Conservation (phyloP, 2,113 vertebrate species). For the Grammomys dolichurus region DNA sequence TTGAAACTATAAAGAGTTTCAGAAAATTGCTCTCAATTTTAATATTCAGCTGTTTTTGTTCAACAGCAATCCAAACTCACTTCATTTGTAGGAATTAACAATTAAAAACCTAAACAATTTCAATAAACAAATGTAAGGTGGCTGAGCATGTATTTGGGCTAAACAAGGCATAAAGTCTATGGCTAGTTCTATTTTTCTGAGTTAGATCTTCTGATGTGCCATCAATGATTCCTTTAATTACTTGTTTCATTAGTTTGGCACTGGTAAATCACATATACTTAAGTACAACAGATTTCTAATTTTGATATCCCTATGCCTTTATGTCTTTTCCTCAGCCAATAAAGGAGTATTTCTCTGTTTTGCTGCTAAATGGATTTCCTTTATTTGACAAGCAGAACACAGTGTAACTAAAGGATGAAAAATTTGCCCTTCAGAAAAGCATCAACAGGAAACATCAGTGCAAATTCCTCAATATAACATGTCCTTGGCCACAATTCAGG, state of each 20-base stretch:
- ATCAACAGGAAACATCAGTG: constrained; percentile 86
- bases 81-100: constrained; percentile 51
- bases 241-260: constrained; percentile 25
- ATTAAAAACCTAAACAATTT: constrained; percentile 61
- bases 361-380: constrained; percentile 76
- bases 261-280: neutral
- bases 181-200: constrained; percentile 30
- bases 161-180: constrained; percentile 52
- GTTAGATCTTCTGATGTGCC: neutral
- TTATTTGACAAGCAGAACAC: constrained; percentile 82
- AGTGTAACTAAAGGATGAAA: constrained; percentile 83
- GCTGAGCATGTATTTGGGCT: constrained; percentile 25
- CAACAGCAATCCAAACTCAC: constrained; percentile 39
- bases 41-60: constrained; percentile 67
- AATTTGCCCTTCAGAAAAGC: constrained; percentile 83
- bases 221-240: constrained; percentile 22
- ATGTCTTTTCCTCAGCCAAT: constrained; percentile 70
- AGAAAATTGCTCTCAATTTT: constrained; percentile 65
- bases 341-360: constrained; percentile 74
- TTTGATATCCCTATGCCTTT: constrained; percentile 49
- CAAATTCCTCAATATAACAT: constrained; percentile 85
- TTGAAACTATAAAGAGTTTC: constrained; percentile 46
- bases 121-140: constrained; percentile 8
- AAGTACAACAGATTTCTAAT: neutral
- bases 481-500: constrained; percentile 84